Percentiles rank a stretch among this genome's conserved stretches.
Evolutionary conservation across 2,113 vertebrate species (phyloP).

Genomic region (Erythrocercus mccallii): DNA sequence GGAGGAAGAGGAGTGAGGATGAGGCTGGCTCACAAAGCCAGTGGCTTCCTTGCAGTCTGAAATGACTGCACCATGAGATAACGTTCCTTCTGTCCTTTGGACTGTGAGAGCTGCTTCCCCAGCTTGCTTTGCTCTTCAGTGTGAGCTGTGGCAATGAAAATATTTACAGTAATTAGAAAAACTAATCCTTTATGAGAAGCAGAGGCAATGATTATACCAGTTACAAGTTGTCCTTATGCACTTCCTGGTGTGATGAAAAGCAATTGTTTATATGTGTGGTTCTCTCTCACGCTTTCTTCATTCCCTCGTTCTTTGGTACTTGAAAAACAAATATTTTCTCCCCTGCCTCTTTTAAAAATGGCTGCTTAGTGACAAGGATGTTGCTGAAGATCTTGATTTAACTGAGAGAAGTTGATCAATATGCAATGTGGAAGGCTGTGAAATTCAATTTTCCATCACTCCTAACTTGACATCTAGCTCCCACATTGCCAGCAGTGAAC

Average conservation of each 20-base stretch:
- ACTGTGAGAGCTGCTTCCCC: background rate
- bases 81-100: background rate
- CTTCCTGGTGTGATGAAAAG: conserved; percentile 25
- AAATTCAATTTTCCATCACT: background rate
- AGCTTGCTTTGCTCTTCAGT: conserved; percentile 25
- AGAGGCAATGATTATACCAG: conserved; percentile 28
- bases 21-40: background rate
- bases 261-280: background rate
- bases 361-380: background rate
- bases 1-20: background rate
- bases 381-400: background rate
- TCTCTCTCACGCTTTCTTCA: background rate
- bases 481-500: background rate
- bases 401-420: background rate
- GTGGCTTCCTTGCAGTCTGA: background rate
- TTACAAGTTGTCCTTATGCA: background rate
- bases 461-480: background rate
- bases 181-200: conserved; percentile 33
- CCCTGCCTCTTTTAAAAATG: background rate
- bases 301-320: background rate
- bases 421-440: background rate
- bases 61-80: background rate
- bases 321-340: background rate
- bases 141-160: conserved; percentile 33
- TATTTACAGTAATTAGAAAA: conserved; percentile 54